These are phyloP conservation scores for Drosophila melanogaster DNA, from an alignment of 1,140 invertebrate genomes.

Conservation along the genomic window Release_6_plus_ISO1_MT NT_037436.4:3516001-3516500, in stretches of 20 bases:
- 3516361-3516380: too few species aligned
- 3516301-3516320: too few species aligned
- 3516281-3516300: neutral
- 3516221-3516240: slow-evolving; percentile 6
- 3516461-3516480: neutral
- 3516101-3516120: slow-evolving; percentile 20
- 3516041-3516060: slow-evolving; percentile 25
- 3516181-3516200: slow-evolving; percentile 1
- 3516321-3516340: too few species aligned
- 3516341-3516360: too few species aligned
- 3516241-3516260: slow-evolving; percentile 1
- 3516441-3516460: slow-evolving; percentile 12
- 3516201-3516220: neutral
- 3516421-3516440: slow-evolving; percentile 16
- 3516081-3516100: slow-evolving; percentile 31
- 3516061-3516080: slow-evolving; percentile 46
- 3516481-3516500: neutral
- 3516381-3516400: too few species aligned
- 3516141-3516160: slow-evolving; percentile 6
- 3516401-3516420: too few species aligned
- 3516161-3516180: neutral
- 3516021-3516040: slow-evolving; percentile 15
- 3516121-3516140: slow-evolving; percentile 14
- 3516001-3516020: neutral
- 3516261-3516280: neutral